Evolutionary conservation across 2,113 vertebrate species (phyloP).

Genomic region (Perca flavescens): DNA sequence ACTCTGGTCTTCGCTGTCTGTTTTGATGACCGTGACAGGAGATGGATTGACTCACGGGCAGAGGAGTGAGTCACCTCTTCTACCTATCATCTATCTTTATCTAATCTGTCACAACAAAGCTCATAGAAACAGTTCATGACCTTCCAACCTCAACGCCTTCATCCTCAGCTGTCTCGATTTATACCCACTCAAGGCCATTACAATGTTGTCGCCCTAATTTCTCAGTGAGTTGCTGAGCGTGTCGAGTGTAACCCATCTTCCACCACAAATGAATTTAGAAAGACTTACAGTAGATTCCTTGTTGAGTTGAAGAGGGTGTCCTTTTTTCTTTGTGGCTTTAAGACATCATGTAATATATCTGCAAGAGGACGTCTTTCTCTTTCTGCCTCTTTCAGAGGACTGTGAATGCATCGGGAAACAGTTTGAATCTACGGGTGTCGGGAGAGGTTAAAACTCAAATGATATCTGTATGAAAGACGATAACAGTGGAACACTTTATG

Average conservation of each 20-base stretch:
- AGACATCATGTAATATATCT: background rate
- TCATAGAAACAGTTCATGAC: conserved; percentile 61
- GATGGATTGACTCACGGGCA: conserved; percentile 7
- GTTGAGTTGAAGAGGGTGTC: background rate
- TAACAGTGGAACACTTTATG: background rate
- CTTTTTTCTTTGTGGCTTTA: background rate
- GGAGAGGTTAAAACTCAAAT: conserved; percentile 3
- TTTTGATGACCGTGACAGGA: conserved; percentile 16
- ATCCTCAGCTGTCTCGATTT: conserved; percentile 63
- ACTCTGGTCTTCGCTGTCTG: background rate
- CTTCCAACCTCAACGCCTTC: conserved; percentile 33
- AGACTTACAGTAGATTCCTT: conserved; percentile 1
- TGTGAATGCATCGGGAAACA: background rate
- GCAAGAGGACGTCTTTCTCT: background rate
- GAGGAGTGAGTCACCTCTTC: conserved; percentile 43
- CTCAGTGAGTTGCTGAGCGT: conserved; percentile 4
- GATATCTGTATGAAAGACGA: background rate
- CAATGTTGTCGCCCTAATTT: conserved; percentile 50
- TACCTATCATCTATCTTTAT: conserved; percentile 57
- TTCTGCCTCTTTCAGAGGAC: conserved; percentile 2
- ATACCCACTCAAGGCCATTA: conserved; percentile 52
- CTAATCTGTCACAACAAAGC: conserved; percentile 40
- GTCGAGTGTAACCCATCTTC: background rate
- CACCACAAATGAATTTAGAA: background rate
- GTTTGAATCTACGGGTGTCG: background rate